phyloP scores from a whole-genome alignment of 2,113 vertebrate genomes.

The Alligator sinensis region DNA sequence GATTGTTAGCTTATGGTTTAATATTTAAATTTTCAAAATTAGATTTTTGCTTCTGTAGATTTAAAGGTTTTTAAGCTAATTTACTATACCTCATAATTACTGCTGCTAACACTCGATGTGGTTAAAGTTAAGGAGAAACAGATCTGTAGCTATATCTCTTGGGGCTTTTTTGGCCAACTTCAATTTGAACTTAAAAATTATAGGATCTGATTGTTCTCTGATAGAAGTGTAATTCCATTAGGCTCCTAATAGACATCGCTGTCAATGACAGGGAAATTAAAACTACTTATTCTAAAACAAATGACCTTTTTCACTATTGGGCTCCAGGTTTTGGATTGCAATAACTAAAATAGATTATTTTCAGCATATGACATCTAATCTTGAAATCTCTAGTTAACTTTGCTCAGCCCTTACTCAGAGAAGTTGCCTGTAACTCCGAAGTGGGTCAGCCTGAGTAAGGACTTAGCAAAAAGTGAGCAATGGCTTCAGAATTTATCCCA shows the following conservation, averaged over 20 bases:
- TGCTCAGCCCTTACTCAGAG: background rate
- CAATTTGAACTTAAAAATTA: background rate
- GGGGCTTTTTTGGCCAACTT: background rate
- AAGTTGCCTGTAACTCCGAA: background rate
- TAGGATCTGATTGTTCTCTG: background rate
- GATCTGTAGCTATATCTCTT: background rate
- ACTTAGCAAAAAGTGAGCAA: background rate
- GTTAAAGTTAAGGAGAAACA: background rate
- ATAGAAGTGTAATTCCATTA: background rate
- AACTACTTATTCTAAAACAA: background rate
- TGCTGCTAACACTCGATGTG: background rate
- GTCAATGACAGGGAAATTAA: background rate
- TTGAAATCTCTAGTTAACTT: constrained; percentile 13
- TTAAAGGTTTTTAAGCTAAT: background rate
- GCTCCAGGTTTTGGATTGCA: background rate
- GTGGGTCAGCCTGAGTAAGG: background rate
- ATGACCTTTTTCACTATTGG: background rate
- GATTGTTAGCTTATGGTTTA: background rate
- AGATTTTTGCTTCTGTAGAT: background rate
- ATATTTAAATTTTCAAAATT: background rate
- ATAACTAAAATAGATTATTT: background rate
- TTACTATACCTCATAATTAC: background rate
- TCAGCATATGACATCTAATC: background rate
- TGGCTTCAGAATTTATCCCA: constrained; percentile 42
- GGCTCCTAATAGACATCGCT: background rate